Base-by-base conservation (phyloP, 2,888 invertebrate species). In the Resseliella maxima region DNA sequence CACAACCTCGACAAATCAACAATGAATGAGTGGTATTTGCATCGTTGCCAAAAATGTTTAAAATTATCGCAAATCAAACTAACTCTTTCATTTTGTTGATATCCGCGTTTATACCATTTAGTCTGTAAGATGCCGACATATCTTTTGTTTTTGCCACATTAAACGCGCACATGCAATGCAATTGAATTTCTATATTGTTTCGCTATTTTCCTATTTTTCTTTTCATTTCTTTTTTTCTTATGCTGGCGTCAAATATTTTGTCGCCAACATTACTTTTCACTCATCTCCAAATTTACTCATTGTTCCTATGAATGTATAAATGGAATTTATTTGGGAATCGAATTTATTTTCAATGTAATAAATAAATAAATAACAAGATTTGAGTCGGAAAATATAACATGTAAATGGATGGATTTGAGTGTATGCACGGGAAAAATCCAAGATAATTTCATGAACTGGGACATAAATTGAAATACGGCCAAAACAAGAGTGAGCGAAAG, bases 1-100 rank as follows among this genome's bases (percentile, higher is more conserved):
- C 41, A n/a, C 18, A 59, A 59, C 24, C 59, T 3, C 59, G 21
- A 21, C 50, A 50, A 21, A 8, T 8, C 10, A 50, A 59, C 59
- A 24, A 59, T 59, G 12, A 59, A 59, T 59, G 59, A 59, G 27
- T 59, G 59, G 59, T 59, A 12, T 27, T 59, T 24, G 59, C 59
- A 59, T 59, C 59, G 59, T 24, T 59, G 59, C 59, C 59, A 72
- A 72, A 59, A 72, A 72, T 15, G 72, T 35, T 27, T 31, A 15
- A 72, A 72, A 72, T 72, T 72, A 72, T 72, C 72, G 12, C 35
- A 72, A 72, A 72, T 72, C 72, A 72, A 72, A 72, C 72, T 31
- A 72, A 72, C 72, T 72, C 72, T 31, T 72, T 15, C 72, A 72
- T 72, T 72, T 72, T 15, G n/a, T n/a, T n/a, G 72, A 72, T 72